phyloP scores from a whole-genome alignment of 1,140 invertebrate genomes.

The Tribolium madens region DNA sequence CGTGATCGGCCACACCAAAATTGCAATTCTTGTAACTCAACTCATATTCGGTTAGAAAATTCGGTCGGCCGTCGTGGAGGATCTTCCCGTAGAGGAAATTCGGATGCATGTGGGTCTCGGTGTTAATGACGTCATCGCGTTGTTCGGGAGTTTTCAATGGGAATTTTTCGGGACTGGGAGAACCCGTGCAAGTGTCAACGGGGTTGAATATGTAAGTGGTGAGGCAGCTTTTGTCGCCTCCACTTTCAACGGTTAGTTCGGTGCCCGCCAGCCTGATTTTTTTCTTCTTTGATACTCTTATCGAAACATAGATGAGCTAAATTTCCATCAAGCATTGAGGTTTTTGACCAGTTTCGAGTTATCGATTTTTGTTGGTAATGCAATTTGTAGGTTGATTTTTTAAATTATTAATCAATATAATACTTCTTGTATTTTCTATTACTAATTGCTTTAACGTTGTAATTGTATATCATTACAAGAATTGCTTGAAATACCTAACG shows the following conservation, averaged over 20 bases:
- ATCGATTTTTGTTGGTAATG: neutral
- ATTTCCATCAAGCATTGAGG: neutral
- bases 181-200: conserved; percentile 63
- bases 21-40: conserved; percentile 60
- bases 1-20: conserved; percentile 53
- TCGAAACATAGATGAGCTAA: conserved; percentile 6
- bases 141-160: conserved; percentile 24
- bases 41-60: conserved; percentile 61
- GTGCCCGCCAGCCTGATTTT: conserved; percentile 63
- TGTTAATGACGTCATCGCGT: conserved; percentile 2
- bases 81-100: conserved; percentile 61
- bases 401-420: neutral
- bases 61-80: conserved; percentile 58
- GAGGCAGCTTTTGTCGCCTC: conserved; percentile 62
- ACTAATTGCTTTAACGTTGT: neutral
- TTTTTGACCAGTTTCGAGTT: neutral
- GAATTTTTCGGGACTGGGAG: conserved; percentile 61
- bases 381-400: neutral
- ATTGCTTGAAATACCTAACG: conserved; percentile 20
- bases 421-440: neutral
- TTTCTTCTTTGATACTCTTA: conserved; percentile 24
- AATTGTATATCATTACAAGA: neutral
- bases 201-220: conserved; percentile 65
- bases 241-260: conserved; percentile 54
- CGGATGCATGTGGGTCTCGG: conserved; percentile 57